A percentile compares a stretch with the other conserved stretches of the same genome.
These are phyloP conservation scores for Tachypleus tridentatus DNA, from an alignment of 1,140 invertebrate genomes.

Conservation along the genomic window DNA sequence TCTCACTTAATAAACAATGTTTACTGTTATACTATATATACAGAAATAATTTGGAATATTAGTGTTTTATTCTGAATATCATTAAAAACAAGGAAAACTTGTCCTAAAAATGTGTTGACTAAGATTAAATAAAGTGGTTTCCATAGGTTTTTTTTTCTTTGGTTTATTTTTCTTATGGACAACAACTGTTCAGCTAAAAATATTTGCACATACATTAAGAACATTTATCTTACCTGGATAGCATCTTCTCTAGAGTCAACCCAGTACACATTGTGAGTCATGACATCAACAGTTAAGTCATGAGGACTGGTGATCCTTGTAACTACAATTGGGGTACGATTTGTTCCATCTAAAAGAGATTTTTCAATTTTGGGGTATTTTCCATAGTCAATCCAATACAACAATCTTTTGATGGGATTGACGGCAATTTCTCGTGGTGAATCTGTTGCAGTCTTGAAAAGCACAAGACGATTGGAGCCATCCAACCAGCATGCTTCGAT, in stretches of 20 bases:
- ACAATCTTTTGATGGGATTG: slow-evolving; percentile 80
- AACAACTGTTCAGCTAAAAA: too few relatives aligned
- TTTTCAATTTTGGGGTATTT: slow-evolving; percentile 91
- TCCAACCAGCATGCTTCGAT: slow-evolving; percentile 89
- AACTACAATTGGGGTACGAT: slow-evolving; percentile 75
- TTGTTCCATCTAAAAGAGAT: slow-evolving; percentile 74
- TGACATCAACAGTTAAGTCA: slow-evolving; percentile 86
- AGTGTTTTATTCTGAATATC: too few relatives aligned
- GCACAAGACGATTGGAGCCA: slow-evolving; percentile 76
- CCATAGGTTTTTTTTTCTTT: too few relatives aligned
- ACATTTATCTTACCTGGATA: slow-evolving; percentile 64
- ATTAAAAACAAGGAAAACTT: too few relatives aligned
- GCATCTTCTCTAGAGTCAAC: slow-evolving; percentile 86
- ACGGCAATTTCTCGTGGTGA: slow-evolving; percentile 88
- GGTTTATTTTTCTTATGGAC: too few relatives aligned
- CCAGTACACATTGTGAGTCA: slow-evolving; percentile 94
- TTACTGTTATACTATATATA: too few relatives aligned
- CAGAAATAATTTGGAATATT: too few relatives aligned
- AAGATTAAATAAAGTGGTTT: too few relatives aligned
- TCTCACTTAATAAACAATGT: too few relatives aligned
- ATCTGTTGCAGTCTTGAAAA: slow-evolving; percentile 84
- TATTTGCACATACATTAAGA: too few relatives aligned
- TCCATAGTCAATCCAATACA: slow-evolving; percentile 98
- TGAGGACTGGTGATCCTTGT: slow-evolving; percentile 80
- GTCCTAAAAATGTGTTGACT: too few relatives aligned